phyloP scores from a whole-genome alignment of 2,888 invertebrate genomes.

The Stenolophus ochropezus region DNA sequence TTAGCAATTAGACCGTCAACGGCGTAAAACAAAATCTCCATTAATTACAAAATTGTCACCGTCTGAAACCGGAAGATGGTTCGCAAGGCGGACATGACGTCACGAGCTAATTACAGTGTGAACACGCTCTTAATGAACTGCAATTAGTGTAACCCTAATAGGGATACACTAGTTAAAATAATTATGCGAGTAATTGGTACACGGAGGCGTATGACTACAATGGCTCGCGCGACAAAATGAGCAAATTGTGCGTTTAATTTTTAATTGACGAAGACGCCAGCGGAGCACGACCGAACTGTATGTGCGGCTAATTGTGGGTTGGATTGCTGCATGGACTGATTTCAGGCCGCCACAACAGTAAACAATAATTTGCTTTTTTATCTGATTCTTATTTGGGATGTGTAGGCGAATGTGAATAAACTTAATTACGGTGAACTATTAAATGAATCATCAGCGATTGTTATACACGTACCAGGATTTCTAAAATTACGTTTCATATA shows the following conservation, averaged over 20 bases:
- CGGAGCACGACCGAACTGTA: not conserved
- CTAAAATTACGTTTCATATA: too few relatives aligned
- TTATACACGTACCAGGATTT: not conserved
- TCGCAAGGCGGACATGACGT: constrained; percentile 61
- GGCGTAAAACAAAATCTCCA: constrained; percentile 41
- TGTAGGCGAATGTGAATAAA: not conserved
- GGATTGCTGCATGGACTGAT: not conserved
- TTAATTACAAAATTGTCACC: constrained; percentile 54
- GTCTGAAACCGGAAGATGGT: constrained; percentile 69
- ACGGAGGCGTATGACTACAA: constrained; percentile 19
- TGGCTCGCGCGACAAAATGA: constrained; percentile 14
- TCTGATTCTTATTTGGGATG: constrained; percentile 12
- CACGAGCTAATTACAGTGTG: constrained; percentile 67
- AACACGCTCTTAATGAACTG: constrained; percentile 68
- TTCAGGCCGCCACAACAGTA: not conserved
- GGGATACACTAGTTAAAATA: constrained; percentile 72
- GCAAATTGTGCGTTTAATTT: constrained; percentile 45
- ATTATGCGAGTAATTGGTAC: too few relatives aligned
- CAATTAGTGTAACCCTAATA: constrained; percentile 74
- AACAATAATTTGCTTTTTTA: constrained; percentile 33
- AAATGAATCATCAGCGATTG: not conserved
- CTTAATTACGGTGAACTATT: constrained; percentile 3
- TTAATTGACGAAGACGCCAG: constrained; percentile 23
- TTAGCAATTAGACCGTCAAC: constrained; percentile 35
- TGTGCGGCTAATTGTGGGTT: not conserved